phyloP scores from a whole-genome alignment of 2,888 invertebrate species.

The Acanthoscelides obtectus region DNA sequence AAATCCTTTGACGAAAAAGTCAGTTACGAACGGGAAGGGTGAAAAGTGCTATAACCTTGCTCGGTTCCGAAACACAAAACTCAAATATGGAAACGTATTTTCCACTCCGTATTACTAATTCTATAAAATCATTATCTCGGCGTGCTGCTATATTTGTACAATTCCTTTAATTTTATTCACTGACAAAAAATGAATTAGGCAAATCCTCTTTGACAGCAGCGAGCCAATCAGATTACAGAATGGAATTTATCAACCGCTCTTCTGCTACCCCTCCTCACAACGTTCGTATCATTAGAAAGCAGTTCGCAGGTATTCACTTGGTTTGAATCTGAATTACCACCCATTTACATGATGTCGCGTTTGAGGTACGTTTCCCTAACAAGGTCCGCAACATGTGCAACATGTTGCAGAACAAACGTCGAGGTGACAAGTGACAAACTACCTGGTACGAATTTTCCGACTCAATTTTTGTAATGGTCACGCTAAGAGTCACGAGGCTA shows the following conservation, averaged over 20 bases:
- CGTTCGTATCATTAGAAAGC: not conserved
- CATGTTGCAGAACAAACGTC: too few relatives aligned
- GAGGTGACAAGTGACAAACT: too few relatives aligned
- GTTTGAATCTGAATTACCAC: not conserved
- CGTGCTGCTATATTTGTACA: not conserved
- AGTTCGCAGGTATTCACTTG: not conserved
- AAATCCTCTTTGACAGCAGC: not conserved
- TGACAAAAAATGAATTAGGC: not conserved
- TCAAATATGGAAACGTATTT: too few relatives aligned
- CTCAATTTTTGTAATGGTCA: too few relatives aligned
- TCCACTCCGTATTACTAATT: not conserved
- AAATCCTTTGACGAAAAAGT: too few relatives aligned
- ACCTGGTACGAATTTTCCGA: too few relatives aligned
- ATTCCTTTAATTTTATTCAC: not conserved
- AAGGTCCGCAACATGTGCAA: too few relatives aligned
- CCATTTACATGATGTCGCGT: not conserved
- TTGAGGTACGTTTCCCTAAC: too few relatives aligned
- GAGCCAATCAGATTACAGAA: not conserved
- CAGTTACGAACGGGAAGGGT: too few relatives aligned
- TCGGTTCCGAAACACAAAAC: too few relatives aligned
- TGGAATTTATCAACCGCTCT: not conserved
- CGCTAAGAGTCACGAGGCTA: too few relatives aligned
- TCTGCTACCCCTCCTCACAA: not conserved
- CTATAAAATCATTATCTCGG: not conserved
- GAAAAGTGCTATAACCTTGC: too few relatives aligned